phyloP scores from a whole-genome alignment of 2,113 vertebrate genomes.

The Pachycephala philippinensis region DNA sequence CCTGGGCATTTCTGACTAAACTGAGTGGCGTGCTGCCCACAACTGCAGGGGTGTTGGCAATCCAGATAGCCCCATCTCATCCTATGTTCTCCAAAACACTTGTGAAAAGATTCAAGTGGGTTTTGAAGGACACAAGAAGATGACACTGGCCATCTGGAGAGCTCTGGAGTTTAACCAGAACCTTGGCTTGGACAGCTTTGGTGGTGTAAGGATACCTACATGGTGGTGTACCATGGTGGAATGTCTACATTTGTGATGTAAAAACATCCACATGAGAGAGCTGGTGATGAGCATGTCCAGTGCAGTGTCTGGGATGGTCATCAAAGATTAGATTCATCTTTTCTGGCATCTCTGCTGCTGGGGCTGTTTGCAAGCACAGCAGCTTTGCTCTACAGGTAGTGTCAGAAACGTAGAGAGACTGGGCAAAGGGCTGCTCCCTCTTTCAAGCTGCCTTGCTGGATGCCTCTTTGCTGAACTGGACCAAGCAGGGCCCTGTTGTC shows the following conservation, averaged over 20 bases:
- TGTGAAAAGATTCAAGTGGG: neutral
- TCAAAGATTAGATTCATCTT: neutral
- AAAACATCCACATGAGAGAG: neutral
- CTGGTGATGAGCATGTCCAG: neutral
- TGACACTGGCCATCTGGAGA: neutral
- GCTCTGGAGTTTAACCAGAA: neutral
- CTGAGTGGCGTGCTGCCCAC: fast-evolving
- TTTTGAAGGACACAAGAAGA: neutral
- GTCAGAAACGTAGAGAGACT: neutral
- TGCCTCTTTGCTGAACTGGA: neutral
- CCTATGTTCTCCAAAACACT: neutral
- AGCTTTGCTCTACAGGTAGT: neutral
- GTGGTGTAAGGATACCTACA: neutral
- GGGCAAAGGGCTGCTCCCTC: neutral
- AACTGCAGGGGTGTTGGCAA: neutral
- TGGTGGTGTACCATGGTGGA: neutral
- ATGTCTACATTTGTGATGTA: neutral
- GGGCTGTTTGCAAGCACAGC: neutral
- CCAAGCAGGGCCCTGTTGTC: neutral
- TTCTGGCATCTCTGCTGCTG: neutral
- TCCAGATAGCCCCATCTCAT: neutral
- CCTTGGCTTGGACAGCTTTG: neutral
- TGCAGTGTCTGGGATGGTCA: neutral
- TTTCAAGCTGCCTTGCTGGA: neutral
- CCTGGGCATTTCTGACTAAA: neutral